These are phyloP conservation scores for Erythrolamprus reginae DNA, from an alignment of 2,113 vertebrate genomes.

Conservation along the genomic window DNA sequence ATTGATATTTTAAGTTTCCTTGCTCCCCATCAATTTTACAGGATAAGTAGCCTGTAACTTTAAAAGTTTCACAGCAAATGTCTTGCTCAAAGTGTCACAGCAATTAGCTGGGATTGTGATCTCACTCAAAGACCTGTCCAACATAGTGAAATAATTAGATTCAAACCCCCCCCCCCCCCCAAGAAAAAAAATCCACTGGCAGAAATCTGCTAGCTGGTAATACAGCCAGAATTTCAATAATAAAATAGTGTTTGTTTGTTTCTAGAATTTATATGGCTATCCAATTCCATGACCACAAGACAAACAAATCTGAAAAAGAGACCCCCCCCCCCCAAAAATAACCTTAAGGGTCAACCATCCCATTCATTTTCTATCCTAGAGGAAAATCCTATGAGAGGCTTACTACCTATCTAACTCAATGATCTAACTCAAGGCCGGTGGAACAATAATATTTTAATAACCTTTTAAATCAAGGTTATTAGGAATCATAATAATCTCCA, in stretches of 20 bases:
- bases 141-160: background rate
- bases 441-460: background rate
- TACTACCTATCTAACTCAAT: background rate
- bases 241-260: background rate
- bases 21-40: background rate
- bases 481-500: background rate
- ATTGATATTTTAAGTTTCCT: background rate
- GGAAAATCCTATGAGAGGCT: background rate
- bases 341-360: background rate
- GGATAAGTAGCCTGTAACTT: background rate
- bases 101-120: background rate
- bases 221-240: background rate
- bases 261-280: background rate
- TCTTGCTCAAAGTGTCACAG: background rate
- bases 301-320: background rate
- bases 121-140: background rate
- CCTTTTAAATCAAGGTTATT: background rate
- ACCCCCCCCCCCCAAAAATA: background rate
- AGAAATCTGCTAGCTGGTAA: background rate
- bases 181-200: background rate
- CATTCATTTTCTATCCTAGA: background rate
- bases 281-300: background rate
- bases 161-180: too few species aligned
- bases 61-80: background rate
- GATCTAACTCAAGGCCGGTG: background rate